Evolutionary conservation across 2,113 vertebrate species (phyloP).

Genomic region (Gobiocypris rarus): DNA sequence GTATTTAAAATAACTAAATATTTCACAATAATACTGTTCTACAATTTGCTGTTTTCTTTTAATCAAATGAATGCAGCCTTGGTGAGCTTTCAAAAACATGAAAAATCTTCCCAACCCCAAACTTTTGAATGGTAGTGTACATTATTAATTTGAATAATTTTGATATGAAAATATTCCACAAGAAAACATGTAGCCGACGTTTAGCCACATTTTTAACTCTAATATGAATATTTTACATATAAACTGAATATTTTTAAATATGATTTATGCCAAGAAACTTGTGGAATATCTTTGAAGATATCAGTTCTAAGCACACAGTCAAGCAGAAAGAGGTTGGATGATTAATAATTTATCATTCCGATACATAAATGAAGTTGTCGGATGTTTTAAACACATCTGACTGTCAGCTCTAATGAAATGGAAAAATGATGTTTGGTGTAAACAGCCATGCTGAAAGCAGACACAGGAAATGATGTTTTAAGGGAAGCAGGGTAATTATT

Average conservation of each 20-base stretch:
- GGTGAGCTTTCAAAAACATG: neutral
- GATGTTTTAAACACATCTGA: constrained; percentile 33
- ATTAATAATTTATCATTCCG: neutral
- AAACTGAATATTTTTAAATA: neutral
- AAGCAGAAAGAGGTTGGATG: neutral
- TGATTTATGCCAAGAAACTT: neutral
- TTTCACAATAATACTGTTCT: neutral
- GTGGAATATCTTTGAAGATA: constrained; percentile 2
- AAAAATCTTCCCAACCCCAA: neutral
- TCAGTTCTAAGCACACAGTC: neutral
- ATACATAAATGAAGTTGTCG: constrained; percentile 6
- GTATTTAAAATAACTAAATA: too few relatives aligned
- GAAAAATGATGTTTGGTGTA: neutral
- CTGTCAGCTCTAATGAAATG: constrained; percentile 27
- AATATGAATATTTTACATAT: neutral
- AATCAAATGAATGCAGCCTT: neutral
- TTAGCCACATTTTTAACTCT: neutral
- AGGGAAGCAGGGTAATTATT: constrained; percentile 65
- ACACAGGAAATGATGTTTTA: constrained; percentile 27
- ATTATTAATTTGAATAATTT: neutral
- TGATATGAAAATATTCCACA: neutral
- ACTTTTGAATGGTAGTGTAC: neutral
- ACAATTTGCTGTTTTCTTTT: neutral
- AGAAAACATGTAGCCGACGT: neutral
- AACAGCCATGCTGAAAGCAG: constrained; percentile 27